Evolutionary conservation across 2,888 invertebrate genomes (phyloP).

Genomic region (Nomada fabriciana): DNA sequence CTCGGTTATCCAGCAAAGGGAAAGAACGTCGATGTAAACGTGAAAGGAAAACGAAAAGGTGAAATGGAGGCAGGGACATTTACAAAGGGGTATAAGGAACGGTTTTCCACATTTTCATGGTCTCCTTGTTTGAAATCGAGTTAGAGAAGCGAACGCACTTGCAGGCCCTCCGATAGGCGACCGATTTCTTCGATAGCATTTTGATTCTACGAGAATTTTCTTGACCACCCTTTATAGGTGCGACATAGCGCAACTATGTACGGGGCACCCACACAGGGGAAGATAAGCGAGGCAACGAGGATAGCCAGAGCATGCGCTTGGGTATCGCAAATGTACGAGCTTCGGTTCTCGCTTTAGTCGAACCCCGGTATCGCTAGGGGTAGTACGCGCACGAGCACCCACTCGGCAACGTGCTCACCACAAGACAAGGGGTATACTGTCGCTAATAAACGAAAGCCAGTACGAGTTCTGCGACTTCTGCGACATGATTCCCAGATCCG

Average conservation of each 20-base stretch:
- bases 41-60: neutral
- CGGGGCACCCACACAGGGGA: slow-evolving; percentile 11
- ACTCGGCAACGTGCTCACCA: slow-evolving; percentile 67
- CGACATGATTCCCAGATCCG: slow-evolving; percentile 7
- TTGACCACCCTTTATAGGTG: slow-evolving; percentile 55
- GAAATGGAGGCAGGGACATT: slow-evolving; percentile 5
- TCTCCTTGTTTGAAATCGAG: slow-evolving; percentile 50
- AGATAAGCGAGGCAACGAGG: slow-evolving; percentile 45
- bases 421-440: neutral
- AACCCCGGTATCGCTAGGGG: slow-evolving; percentile 80
- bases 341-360: slow-evolving; percentile 77
- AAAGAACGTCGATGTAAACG: slow-evolving; percentile 7
- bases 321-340: slow-evolving; percentile 57
- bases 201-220: slow-evolving; percentile 55
- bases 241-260: slow-evolving; percentile 36
- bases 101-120: slow-evolving; percentile 41
- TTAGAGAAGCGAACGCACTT: slow-evolving; percentile 3
- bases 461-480: neutral
- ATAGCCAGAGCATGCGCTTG: slow-evolving; percentile 61
- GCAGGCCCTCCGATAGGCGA: neutral
- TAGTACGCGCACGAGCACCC: slow-evolving; percentile 74
- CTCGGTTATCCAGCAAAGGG: slow-evolving; percentile 40
- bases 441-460: neutral
- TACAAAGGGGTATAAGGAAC: slow-evolving; percentile 21
- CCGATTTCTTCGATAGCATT: slow-evolving; percentile 37